Conservation (phyloP, 2,888 invertebrate species). For the Apantesis nais region DNA sequence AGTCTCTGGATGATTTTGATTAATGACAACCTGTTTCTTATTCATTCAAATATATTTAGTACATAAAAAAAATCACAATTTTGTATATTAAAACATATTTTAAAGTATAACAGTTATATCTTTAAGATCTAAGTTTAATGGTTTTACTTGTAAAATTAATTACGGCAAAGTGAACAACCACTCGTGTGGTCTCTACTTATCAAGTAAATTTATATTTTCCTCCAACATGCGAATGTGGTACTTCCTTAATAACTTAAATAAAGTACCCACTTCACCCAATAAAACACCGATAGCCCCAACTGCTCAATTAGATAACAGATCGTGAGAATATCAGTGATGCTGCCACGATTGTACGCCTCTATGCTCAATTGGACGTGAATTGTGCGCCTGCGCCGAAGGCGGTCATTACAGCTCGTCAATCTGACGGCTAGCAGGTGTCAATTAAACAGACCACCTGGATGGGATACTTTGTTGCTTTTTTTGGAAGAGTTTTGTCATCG, state of each 20-base stretch:
- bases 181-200: too few species aligned
- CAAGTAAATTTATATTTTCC: too few species aligned
- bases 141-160: too few species aligned
- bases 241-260: conserved; percentile 4
- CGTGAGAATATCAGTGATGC: conserved; percentile 13
- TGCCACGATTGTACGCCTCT: conserved; percentile 6
- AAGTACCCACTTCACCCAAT: conserved; percentile 10
- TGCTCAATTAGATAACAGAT: conserved; percentile 11
- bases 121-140: too few species aligned
- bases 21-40: too few species aligned
- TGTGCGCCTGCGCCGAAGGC: conserved; percentile 10
- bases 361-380: conserved; percentile 12
- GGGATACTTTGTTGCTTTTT: too few species aligned
- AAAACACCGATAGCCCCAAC: conserved; percentile 4
- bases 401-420: conserved; percentile 12
- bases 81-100: too few species aligned
- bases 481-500: not conserved
- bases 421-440: conserved; percentile 18
- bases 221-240: not conserved
- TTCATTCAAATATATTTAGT: too few species aligned
- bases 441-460: conserved; percentile 21
- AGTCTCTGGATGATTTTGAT: too few species aligned
- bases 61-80: too few species aligned
- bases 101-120: too few species aligned
- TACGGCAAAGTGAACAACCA: too few species aligned